Evolutionary conservation across 1,140 invertebrate genomes (phyloP), one percentile per base, ranked within the genome.

Genomic region (Platyura marginata): DNA sequence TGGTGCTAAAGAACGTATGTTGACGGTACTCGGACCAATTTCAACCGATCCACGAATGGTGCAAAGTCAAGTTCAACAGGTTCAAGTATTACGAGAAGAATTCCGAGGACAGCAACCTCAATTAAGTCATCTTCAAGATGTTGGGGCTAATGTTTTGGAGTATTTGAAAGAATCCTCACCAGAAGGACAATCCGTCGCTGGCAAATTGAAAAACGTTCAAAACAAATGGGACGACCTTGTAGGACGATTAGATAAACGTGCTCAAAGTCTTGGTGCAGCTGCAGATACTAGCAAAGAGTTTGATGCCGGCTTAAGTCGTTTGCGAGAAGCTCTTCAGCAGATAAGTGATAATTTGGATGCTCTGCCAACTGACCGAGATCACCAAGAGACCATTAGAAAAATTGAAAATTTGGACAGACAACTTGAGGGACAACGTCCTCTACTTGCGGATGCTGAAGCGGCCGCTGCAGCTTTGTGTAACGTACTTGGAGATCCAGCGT

Each of bases 41-140:
- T 91, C 89, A 0, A 85, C 87, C 1, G 91, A 96, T 57, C 87
- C 90, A 1, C 69, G 89, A 37, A 87, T 95, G 77, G 87, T 95
- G 1, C 84, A 90, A 49, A 90, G 84, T 46, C 92, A 97, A 69
- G 80, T 92, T 21, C 88, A 95, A 58, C 88, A 93, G 69, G 79
- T 87, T 10, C 80, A 92, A 70, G 89, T 96, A 1, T 64, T 95
- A 16, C 74, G 89, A 46, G 91, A 95, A 66, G 91, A 95, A 62
- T 85, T 95, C 67, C 70, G 81, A 42, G 78, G 79, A 2, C 90
- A 94, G 56, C 85, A 94, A 57, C 86, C 88, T 0, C 80, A 89
- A 46, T 65, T 94, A 38, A 75, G 85, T 46, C 84, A 89, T 51
- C 71, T 95, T 44, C 74, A 88, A 49, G 75, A 86, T 46, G 71